Conservation (phyloP, 2,888 invertebrate genomes). For the Chrysomela aeneicollis region DNA sequence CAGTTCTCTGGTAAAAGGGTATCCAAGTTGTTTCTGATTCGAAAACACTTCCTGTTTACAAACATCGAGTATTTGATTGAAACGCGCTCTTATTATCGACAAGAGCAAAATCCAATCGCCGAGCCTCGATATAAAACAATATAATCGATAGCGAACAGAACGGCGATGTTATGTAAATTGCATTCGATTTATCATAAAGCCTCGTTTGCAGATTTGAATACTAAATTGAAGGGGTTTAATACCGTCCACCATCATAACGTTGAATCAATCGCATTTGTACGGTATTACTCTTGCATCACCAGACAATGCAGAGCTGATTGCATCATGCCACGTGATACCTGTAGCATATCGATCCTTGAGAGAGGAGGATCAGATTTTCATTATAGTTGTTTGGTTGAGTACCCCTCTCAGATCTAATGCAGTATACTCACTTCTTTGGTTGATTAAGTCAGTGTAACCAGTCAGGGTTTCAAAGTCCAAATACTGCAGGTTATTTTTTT, state of each 20-base stretch:
- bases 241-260: constrained; percentile 45
- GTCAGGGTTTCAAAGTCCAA: no score
- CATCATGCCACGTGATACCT: neutral
- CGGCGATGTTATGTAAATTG: constrained; percentile 49
- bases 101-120: neutral
- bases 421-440: no score
- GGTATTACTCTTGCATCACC: constrained; percentile 42
- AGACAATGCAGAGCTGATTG: constrained; percentile 16
- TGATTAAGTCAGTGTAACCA: no score
- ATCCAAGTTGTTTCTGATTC: no score
- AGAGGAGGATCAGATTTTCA: no score
- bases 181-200: constrained; percentile 46
- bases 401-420: no score
- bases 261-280: constrained; percentile 44
- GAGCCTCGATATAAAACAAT: constrained; percentile 42
- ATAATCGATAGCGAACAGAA: constrained; percentile 47
- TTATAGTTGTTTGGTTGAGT: no score
- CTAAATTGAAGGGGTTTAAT: constrained; percentile 50
- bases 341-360: neutral
- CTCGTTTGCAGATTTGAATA: constrained; percentile 48
- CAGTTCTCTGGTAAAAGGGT: no score
- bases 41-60: no score
- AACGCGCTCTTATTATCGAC: neutral
- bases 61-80: neutral
- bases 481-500: no score